Percentiles rank a stretch among this genome's conserved stretches.
These are phyloP conservation scores for Seira ritae DNA, from an alignment of 2,888 invertebrate genomes.

Conservation along the genomic window DNA sequence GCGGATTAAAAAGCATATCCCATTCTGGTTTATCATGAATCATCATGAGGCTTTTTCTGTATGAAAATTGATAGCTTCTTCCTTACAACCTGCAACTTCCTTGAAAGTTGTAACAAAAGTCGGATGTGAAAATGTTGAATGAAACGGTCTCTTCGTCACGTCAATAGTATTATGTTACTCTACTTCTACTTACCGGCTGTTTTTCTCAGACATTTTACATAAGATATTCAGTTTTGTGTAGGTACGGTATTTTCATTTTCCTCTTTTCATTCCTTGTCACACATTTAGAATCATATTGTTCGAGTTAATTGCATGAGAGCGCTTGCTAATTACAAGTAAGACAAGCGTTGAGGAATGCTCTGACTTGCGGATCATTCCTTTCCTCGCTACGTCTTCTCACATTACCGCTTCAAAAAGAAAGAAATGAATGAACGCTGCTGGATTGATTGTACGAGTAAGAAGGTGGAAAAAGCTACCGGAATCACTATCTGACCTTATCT, in stretches of 20 bases:
- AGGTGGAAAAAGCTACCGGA: no score
- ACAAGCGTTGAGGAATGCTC: no score
- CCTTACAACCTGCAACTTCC: neutral
- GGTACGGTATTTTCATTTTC: no score
- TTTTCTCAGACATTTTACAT: no score
- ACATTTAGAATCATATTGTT: neutral
- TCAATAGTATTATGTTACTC: neutral
- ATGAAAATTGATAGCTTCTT: neutral
- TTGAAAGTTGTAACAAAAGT: neutral
- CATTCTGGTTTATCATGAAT: neutral
- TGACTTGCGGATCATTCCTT: no score
- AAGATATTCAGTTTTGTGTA: no score
- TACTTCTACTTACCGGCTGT: no score
- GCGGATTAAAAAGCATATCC: neutral
- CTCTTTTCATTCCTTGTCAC: neutral
- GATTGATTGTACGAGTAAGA: no score
- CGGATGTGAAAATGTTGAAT: neutral
- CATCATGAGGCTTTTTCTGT: neutral
- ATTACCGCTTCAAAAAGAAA: no score
- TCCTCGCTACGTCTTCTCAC: no score
- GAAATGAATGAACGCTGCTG: no score
- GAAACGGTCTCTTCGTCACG: neutral
- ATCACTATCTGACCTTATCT: no score
- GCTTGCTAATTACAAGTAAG: neutral
- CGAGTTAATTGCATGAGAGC: slow-evolving; percentile 5